phyloP scores from a whole-genome alignment of 2,888 invertebrate species.

The Thereva nobilitata region DNA sequence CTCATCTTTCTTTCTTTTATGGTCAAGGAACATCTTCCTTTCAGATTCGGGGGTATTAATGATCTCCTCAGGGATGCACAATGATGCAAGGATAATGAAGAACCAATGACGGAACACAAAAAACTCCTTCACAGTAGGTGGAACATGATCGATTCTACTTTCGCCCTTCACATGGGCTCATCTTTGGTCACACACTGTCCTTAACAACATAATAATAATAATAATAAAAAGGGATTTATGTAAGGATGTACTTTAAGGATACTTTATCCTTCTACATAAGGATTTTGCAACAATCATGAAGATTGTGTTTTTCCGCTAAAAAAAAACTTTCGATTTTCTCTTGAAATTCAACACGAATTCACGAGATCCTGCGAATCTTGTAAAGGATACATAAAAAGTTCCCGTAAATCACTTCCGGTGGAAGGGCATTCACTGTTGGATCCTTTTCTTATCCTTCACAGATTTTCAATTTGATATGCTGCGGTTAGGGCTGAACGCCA shows the following conservation, averaged over 20 bases:
- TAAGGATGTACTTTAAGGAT: neutral
- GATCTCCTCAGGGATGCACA: slow-evolving; percentile 11
- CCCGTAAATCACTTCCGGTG: slow-evolving; percentile 29
- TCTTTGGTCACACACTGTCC: slow-evolving; percentile 4
- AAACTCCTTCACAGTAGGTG: slow-evolving; percentile 18
- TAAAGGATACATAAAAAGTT: neutral
- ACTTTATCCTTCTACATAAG: too few relatives aligned
- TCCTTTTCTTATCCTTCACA: slow-evolving; percentile 11
- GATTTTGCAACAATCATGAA: too few relatives aligned
- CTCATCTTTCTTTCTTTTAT: slow-evolving; percentile 11
- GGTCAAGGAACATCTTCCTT: slow-evolving; percentile 23
- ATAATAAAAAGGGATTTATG: neutral
- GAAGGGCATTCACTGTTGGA: slow-evolving; percentile 18
- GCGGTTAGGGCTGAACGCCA: slow-evolving; percentile 25
- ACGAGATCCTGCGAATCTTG: too few relatives aligned
- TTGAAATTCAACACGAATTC: slow-evolving; percentile 14
- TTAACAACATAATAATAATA: neutral
- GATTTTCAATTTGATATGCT: slow-evolving; percentile 21
- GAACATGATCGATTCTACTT: slow-evolving; percentile 32
- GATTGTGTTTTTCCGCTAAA: slow-evolving; percentile 15
- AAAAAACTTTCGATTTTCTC: neutral
- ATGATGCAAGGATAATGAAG: slow-evolving; percentile 33
- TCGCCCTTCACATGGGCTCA: slow-evolving; percentile 5
- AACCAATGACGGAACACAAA: slow-evolving; percentile 21
- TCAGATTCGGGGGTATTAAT: slow-evolving; percentile 8